Conservation (phyloP, 2,113 vertebrate species). For the Chlorodrepanis virens region DNA sequence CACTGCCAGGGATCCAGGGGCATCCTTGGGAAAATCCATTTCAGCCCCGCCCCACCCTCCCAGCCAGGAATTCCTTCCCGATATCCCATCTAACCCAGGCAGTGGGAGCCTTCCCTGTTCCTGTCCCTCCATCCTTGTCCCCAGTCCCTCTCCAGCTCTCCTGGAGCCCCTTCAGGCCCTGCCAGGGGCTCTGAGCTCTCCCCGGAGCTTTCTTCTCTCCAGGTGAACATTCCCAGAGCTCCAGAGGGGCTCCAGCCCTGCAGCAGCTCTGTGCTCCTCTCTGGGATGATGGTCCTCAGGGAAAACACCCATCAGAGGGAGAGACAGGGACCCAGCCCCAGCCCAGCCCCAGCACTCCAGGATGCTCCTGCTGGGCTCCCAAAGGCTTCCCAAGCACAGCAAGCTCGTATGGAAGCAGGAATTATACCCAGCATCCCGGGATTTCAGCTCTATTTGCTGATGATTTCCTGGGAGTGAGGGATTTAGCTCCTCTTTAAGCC, state of each 20-base stretch:
- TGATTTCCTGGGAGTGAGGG: not conserved
- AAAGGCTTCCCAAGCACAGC: not conserved
- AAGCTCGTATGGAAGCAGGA: not conserved
- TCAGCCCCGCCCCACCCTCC: fast-evolving
- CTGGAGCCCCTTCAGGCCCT: not conserved
- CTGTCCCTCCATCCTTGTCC: not conserved
- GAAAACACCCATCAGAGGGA: not conserved
- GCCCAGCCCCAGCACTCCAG: fast-evolving
- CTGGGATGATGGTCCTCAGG: not conserved
- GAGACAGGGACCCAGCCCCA: not conserved
- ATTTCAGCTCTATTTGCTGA: not conserved
- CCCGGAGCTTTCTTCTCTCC: fast-evolving
- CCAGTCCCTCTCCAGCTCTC: not conserved
- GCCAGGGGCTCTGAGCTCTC: not conserved
- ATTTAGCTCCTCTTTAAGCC: conserved; percentile 41
- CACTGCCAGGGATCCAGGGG: not conserved
- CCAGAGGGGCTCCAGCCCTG: not conserved
- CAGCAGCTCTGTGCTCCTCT: not conserved
- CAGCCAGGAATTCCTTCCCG: not conserved
- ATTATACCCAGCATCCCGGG: not conserved
- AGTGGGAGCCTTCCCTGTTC: not conserved
- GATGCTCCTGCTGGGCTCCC: not conserved
- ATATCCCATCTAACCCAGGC: fast-evolving
- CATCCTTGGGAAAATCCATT: not conserved
- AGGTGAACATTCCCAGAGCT: fast-evolving